phyloP scores from a whole-genome alignment of 2,113 vertebrate genomes.

The Thermophis baileyi region DNA sequence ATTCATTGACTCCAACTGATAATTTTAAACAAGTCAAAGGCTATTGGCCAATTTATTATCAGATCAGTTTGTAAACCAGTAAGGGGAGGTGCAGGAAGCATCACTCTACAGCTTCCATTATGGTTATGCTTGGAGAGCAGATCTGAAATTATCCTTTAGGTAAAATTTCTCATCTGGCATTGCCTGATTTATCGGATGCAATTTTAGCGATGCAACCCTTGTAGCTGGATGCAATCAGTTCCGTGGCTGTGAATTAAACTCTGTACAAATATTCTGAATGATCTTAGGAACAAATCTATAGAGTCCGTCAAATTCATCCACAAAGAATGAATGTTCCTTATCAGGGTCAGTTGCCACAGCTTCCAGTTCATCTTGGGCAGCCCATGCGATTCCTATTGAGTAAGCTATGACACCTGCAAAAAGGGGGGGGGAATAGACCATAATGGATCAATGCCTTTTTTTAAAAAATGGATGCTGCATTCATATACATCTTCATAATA shows the following conservation, averaged over 20 bases:
- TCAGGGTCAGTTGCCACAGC: conserved; percentile 91
- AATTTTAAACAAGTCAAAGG: not conserved
- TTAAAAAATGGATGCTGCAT: not conserved
- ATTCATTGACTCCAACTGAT: not conserved
- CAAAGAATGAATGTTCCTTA: conserved; percentile 93
- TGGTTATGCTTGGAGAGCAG: conserved; percentile 27
- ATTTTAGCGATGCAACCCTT: not conserved
- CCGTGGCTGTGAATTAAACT: conserved; percentile 95
- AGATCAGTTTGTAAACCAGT: conserved; percentile 40
- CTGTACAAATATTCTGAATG: conserved; percentile 93
- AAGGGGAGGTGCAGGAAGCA: not conserved
- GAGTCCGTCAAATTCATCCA: conserved; percentile 95
- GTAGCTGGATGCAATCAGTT: conserved; percentile 73
- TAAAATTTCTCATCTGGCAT: conserved; percentile 34
- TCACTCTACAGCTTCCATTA: not conserved
- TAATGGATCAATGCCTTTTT: not conserved
- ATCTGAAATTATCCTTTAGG: conserved; percentile 35
- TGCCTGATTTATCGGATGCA: conserved; percentile 15
- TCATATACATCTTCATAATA: not conserved
- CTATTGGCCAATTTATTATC: not conserved
- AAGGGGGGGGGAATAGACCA: not conserved
- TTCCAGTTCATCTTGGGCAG: conserved; percentile 92
- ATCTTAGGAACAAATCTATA: conserved; percentile 85
- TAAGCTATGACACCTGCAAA: conserved; percentile 92
- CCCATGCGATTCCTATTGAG: conserved; percentile 92